Base-by-base conservation (phyloP, 2,113 vertebrate species). In the Aspiorhynchus laticeps region DNA sequence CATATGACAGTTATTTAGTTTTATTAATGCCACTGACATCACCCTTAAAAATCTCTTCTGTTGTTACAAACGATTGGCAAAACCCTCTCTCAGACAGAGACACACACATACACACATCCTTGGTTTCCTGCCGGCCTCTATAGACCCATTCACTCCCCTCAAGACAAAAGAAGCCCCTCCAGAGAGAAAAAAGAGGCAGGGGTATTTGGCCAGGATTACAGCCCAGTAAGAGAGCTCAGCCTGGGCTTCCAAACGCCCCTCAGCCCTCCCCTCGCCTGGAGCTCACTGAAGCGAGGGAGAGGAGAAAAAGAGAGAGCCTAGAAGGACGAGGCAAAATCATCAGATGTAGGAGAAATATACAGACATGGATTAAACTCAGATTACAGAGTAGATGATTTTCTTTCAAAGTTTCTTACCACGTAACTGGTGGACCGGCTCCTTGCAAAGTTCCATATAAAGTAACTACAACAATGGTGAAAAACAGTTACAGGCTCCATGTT, bases 1-100 rank as follows among this genome's bases (percentile, higher is more conserved):
- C 96, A 96, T 96, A 97, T 96, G 96, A 97, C 94, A 96, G 89
- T 67, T 83, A 93, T 93, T 95, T 96, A 95, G 95, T 93, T 92
- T 95, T 92, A 93, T 90, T 92, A 93, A 76, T 46, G n/a, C 41
- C 41, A 76, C 94, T 96, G 94, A 95, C 94, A 95, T 96, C 93
- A 89, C 89, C 26, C n/a, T 24, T 73, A 33, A 84, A 73, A 84
- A 56, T 84, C 31, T 74, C 26, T n/a, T 74, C 48, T 73, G 82
- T 17, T 73, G 82, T 74, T 84, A 84, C 51, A 56, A 56, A 74
- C 10, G 12, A 53, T 12, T 53, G 48, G 19, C 46, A n/a, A 56
- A 84, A 73, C 73, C 6, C 14, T 36, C 67, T 56, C 69, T 31
- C 69, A 74, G 51, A 92, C 92, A 92, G 92, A 24, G 43, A 88